These are phyloP conservation scores for Drosophila watanabei DNA, from an alignment of 1,140 invertebrate genomes.

Conservation along the genomic window DNA sequence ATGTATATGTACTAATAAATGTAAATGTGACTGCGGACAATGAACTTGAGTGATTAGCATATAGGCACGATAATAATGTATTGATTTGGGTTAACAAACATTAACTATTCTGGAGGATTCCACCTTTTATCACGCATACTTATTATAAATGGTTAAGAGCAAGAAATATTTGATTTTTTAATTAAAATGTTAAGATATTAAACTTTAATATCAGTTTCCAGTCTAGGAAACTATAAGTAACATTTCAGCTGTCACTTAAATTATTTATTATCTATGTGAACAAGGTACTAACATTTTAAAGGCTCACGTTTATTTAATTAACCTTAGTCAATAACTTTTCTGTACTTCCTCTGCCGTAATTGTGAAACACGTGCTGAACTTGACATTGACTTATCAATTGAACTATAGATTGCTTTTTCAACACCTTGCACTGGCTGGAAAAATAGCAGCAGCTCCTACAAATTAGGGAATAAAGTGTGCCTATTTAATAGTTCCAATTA, in stretches of 20 bases:
- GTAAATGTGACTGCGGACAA: slow-evolving; percentile 37
- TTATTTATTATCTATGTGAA: too few relatives aligned
- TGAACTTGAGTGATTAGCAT: slow-evolving; percentile 55
- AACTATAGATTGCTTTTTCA: slow-evolving; percentile 32
- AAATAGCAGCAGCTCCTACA: too few relatives aligned
- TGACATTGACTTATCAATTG: slow-evolving; percentile 75
- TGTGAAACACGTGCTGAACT: slow-evolving; percentile 33
- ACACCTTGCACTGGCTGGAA: background rate
- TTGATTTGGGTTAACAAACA: slow-evolving; percentile 4
- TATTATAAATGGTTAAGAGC: background rate
- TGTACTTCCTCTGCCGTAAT: background rate
- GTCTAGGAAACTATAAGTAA: too few relatives aligned
- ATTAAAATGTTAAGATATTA: too few relatives aligned
- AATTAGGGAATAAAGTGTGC: background rate
- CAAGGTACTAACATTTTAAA: too few relatives aligned
- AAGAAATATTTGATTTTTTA: background rate
- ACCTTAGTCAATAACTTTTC: slow-evolving; percentile 12
- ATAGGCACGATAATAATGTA: slow-evolving; percentile 8
- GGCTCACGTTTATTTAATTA: background rate
- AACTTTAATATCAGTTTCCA: too few relatives aligned
- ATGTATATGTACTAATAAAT: slow-evolving; percentile 6
- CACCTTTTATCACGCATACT: background rate
- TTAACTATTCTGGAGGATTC: background rate
- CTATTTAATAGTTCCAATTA: background rate
- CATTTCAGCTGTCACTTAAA: too few relatives aligned